Evolutionary conservation across 2,797 vertebrate species (phyloP).

Genomic region (Oreonectes daqikongensis): DNA sequence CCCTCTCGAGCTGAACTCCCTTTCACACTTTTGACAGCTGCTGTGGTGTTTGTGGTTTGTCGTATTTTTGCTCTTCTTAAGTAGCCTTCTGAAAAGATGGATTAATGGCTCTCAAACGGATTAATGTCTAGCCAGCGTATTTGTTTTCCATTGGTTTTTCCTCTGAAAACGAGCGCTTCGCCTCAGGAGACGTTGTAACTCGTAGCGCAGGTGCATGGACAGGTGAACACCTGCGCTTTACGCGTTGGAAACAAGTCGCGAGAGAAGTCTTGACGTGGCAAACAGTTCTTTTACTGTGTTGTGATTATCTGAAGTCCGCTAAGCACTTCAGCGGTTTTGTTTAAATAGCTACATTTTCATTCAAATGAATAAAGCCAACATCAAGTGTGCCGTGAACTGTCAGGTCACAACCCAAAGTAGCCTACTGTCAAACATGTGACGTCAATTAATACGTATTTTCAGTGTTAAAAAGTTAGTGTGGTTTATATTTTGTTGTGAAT

Average conservation of each 20-base stretch:
- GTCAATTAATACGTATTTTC: not conserved
- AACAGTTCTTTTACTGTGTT: slow-evolving; percentile 20
- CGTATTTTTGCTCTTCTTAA: not conserved
- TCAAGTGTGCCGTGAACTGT: not conserved
- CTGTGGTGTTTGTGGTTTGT: not conserved
- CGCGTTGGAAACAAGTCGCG: not conserved
- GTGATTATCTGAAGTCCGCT: slow-evolving; percentile 21
- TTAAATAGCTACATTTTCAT: not conserved
- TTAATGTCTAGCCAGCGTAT: not conserved
- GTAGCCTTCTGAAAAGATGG: not conserved
- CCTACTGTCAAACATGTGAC: slow-evolving; percentile 13
- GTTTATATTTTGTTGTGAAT: not conserved
- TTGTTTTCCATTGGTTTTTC: slow-evolving; percentile 5
- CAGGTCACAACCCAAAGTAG: not conserved
- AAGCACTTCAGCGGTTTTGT: not conserved
- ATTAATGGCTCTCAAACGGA: slow-evolving; percentile 14
- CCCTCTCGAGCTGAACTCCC: not conserved
- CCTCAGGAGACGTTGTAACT: not conserved
- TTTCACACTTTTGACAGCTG: not conserved
- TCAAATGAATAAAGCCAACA: slow-evolving; percentile 15
- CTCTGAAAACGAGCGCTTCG: not conserved
- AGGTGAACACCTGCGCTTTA: slow-evolving; percentile 34
- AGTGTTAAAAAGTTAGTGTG: not conserved
- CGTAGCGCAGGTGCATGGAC: slow-evolving; percentile 28
- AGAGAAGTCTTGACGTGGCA: slow-evolving; percentile 21